phyloP scores from a whole-genome alignment of 2,888 invertebrate genomes.

The Erebia aethiops region DNA sequence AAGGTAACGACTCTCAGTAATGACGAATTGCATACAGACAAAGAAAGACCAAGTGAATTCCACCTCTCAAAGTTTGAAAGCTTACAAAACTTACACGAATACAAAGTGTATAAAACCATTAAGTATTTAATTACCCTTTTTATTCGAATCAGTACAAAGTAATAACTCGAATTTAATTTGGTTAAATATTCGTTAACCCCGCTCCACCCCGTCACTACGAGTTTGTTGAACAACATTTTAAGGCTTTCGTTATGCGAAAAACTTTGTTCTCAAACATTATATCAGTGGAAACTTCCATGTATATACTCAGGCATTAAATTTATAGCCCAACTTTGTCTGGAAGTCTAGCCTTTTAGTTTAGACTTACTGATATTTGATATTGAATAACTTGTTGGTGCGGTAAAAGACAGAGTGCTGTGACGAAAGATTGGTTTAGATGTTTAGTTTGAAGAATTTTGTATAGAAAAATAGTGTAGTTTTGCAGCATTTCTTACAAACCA shows the following conservation, averaged over 20 bases:
- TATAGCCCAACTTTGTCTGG: conserved; percentile 57
- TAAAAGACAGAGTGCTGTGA: conserved; percentile 11
- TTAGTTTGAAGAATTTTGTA: too few species aligned
- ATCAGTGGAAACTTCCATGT: conserved; percentile 41
- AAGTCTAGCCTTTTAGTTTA: conserved; percentile 50
- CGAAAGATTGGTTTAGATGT: background rate
- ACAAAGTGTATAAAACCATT: background rate
- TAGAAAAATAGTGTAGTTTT: too few species aligned
- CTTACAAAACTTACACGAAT: too few species aligned
- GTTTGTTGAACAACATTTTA: conserved; percentile 31
- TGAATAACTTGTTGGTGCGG: conserved; percentile 25
- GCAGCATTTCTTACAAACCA: too few species aligned
- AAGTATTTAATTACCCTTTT: background rate
- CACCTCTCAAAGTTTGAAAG: background rate
- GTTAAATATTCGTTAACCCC: conserved; percentile 25
- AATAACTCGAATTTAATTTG: conserved; percentile 1
- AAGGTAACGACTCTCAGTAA: too few species aligned
- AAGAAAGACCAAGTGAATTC: too few species aligned
- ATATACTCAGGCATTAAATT: conserved; percentile 54
- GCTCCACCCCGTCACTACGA: conserved; percentile 15
- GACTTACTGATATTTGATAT: conserved; percentile 44
- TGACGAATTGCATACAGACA: too few species aligned
- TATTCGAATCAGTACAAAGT: background rate
- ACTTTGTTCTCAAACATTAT: conserved; percentile 42
- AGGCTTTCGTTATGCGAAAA: conserved; percentile 41